Evolutionary conservation across 2,113 vertebrate species (phyloP).

Genomic region (Epinephelus fuscoguttatus): DNA sequence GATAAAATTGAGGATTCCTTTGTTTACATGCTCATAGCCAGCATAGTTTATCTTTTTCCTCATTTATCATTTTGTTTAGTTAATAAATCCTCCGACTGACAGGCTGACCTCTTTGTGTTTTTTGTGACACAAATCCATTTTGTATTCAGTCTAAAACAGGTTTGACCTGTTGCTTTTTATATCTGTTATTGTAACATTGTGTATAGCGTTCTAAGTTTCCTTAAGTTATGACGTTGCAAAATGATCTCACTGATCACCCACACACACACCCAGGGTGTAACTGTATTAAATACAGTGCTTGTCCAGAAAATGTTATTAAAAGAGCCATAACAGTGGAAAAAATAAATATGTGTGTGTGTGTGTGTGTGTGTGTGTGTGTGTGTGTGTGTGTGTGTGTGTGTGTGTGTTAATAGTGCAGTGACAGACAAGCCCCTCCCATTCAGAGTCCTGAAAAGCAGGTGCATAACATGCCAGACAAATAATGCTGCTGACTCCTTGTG

Average conservation of each 20-base stretch:
- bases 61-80: not conserved
- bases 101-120: not conserved
- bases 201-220: not conserved
- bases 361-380: not conserved
- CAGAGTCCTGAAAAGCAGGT: constrained; percentile 40
- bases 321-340: not conserved
- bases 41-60: not conserved
- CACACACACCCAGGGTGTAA: not conserved
- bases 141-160: not conserved
- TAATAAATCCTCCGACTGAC: not conserved
- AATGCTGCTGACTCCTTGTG: constrained; percentile 27
- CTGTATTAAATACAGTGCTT: not conserved
- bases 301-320: not conserved
- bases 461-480: not conserved
- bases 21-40: not conserved
- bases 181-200: not conserved
- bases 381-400: not conserved
- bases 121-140: not conserved
- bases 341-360: not conserved
- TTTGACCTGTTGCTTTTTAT: no score
- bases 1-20: not conserved
- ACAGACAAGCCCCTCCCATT: not conserved
- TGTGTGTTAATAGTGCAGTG: not conserved
- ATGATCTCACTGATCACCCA: no score
- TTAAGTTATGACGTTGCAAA: no score